These are phyloP conservation scores for Pomatostomus ruficeps DNA, from an alignment of 2,113 vertebrate species.

Conservation along the genomic window DNA sequence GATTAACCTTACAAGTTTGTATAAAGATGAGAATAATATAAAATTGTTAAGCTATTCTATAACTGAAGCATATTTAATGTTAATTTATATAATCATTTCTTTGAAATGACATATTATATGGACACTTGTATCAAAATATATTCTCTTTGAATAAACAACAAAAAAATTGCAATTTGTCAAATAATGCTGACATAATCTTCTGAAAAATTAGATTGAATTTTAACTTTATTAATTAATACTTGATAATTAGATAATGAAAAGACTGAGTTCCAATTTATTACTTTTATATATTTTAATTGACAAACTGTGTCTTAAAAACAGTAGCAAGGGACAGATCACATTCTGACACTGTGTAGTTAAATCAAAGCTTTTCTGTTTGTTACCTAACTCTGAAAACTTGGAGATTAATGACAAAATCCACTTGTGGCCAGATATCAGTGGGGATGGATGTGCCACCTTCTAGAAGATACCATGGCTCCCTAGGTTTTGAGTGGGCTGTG, in stretches of 20 bases:
- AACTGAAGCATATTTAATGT: background rate
- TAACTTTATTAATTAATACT: background rate
- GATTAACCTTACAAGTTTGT: background rate
- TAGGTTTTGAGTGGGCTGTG: background rate
- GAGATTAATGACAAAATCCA: background rate
- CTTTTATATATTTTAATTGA: background rate
- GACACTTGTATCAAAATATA: background rate
- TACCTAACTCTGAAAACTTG: background rate
- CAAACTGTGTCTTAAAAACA: background rate
- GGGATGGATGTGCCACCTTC: background rate
- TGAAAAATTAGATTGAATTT: background rate
- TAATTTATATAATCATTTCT: background rate
- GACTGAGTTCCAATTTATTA: background rate
- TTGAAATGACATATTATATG: conserved; percentile 21
- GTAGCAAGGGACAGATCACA: background rate
- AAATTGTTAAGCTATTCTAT: background rate
- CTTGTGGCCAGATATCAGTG: background rate
- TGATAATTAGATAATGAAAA: background rate
- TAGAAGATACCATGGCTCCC: background rate
- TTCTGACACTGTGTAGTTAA: background rate
- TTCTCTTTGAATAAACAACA: background rate
- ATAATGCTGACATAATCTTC: background rate
- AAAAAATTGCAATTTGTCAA: background rate
- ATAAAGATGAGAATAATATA: background rate
- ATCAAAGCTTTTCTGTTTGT: background rate